Percentiles rank a stretch among this genome's conserved stretches.
phyloP scores from a whole-genome alignment of 2,797 vertebrate genomes.

The Uromys caudimaculatus region DNA sequence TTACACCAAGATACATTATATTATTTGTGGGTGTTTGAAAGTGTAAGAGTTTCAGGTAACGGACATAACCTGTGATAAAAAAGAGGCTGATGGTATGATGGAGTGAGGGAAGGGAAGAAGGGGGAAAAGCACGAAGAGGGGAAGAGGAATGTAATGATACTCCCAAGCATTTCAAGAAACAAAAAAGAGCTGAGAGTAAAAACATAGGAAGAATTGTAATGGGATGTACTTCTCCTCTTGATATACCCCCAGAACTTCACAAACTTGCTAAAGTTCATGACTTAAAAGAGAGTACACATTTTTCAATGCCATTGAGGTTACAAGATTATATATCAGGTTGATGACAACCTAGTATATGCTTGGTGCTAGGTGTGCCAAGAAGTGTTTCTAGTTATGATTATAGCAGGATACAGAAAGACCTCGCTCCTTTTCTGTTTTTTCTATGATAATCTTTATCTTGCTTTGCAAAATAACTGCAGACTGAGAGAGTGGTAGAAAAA shows the following conservation, averaged over 20 bases:
- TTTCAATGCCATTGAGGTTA: neutral
- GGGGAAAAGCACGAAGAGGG: accelerated
- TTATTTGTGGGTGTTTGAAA: neutral
- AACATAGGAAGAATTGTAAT: neutral
- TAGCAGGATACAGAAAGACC: neutral
- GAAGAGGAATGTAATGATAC: neutral
- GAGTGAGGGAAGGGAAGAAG: no score
- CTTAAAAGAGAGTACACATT: neutral
- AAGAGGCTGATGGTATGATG: neutral
- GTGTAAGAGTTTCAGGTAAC: neutral
- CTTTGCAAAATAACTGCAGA: neutral
- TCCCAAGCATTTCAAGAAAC: neutral
- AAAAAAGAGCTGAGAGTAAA: neutral
- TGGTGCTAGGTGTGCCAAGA: neutral
- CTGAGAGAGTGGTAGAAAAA: neutral
- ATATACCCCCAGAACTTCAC: neutral
- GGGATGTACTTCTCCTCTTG: neutral
- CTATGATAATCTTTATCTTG: neutral
- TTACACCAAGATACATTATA: neutral
- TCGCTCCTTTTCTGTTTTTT: neutral
- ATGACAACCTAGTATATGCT: neutral
- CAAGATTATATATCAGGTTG: neutral
- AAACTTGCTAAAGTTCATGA: neutral
- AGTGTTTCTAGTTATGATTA: neutral
- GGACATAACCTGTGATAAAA: neutral